Percentiles rank a stretch among this genome's conserved stretches.
Conservation (phyloP, 2,797 vertebrate genomes). For the Sebastes melanostomus region DNA sequence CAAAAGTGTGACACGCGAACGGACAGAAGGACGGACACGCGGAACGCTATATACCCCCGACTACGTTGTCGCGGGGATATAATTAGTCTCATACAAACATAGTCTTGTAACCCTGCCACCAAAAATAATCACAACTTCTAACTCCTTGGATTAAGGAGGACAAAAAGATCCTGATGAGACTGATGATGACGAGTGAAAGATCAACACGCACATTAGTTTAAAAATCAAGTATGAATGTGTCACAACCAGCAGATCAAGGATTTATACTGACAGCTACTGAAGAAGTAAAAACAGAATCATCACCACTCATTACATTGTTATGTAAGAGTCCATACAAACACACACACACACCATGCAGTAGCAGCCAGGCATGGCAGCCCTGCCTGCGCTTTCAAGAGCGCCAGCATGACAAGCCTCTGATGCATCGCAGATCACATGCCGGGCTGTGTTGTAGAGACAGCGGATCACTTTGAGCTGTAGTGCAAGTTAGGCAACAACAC, state of each 20-base stretch:
- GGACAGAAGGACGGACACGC: too few relatives aligned
- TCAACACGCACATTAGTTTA: not conserved
- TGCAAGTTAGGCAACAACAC: conserved; percentile 16
- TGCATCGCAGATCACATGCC: conserved; percentile 59
- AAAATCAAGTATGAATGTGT: not conserved
- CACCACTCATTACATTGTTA: conserved; percentile 12
- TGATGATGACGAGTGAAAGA: not conserved
- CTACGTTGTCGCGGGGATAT: too few relatives aligned
- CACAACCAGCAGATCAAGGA: not conserved
- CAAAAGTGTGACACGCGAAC: too few relatives aligned
- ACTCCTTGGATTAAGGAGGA: not conserved
- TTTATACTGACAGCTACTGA: not conserved
- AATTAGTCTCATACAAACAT: not conserved
- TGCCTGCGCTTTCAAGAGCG: conserved; percentile 26
- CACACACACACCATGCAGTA: not conserved
- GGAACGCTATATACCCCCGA: too few relatives aligned
- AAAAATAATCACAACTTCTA: not conserved
- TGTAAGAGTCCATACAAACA: conserved; percentile 27
- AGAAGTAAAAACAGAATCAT: conserved; percentile 22
- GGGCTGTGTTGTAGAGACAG: conserved; percentile 27
- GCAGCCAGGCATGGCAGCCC: conserved; percentile 24
- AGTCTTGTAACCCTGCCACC: not conserved
- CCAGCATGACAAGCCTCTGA: conserved; percentile 60
- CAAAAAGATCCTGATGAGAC: not conserved
- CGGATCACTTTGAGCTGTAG: conserved; percentile 28